These are phyloP conservation scores for Camponotus vicinus DNA, from an alignment of 1,140 invertebrate species.

Conservation along the genomic window DNA sequence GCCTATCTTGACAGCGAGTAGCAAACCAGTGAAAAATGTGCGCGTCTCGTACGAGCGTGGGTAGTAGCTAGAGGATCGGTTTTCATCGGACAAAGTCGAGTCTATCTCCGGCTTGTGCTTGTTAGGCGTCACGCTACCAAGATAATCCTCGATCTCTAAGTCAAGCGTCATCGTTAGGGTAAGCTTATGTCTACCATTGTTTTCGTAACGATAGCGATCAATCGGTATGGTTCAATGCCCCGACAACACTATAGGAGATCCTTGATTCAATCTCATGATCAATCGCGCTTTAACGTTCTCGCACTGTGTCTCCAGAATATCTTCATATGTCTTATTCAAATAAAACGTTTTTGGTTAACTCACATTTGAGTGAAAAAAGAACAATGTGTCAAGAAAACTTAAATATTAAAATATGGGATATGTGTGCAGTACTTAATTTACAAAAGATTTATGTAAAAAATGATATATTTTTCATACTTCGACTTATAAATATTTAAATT, in stretches of 20 bases:
- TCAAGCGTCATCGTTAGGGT: constrained; percentile 74
- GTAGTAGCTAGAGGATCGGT: constrained; percentile 69
- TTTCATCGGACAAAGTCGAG: constrained; percentile 73
- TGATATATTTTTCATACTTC: not conserved
- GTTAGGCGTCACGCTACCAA: constrained; percentile 67
- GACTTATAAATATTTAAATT: not conserved
- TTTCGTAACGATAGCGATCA: constrained; percentile 82
- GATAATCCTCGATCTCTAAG: constrained; percentile 73
- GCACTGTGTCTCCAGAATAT: constrained; percentile 70
- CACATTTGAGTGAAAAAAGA: constrained; percentile 9
- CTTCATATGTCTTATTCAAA: constrained; percentile 84
- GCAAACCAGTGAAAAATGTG: constrained; percentile 58
- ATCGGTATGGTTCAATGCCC: constrained; percentile 76
- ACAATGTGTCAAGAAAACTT: not conserved
- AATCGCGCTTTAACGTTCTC: constrained; percentile 70
- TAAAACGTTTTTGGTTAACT: constrained; percentile 58
- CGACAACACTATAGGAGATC: constrained; percentile 70
- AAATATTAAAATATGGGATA: not conserved
- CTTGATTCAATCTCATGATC: constrained; percentile 62
- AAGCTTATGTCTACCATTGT: constrained; percentile 78
- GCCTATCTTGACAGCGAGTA: constrained; percentile 25
- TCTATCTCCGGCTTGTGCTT: constrained; percentile 57
- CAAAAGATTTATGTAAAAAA: not conserved
- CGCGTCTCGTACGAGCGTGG: constrained; percentile 63
- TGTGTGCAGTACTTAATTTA: not conserved